Evolutionary conservation across 2,888 invertebrate species (phyloP).

Genomic region (Andrena bucephala): DNA sequence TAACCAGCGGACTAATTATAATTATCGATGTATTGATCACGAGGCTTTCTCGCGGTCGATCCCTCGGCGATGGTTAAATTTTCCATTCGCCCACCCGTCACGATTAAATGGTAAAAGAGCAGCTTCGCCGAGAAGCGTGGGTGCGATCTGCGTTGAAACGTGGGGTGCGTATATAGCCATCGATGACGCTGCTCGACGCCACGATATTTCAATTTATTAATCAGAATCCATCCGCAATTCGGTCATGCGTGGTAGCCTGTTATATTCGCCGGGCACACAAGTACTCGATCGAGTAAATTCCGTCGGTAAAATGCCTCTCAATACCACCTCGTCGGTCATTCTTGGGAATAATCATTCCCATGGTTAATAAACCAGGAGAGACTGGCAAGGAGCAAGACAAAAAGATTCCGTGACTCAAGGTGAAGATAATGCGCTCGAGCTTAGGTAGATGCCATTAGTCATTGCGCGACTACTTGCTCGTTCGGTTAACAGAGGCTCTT

Average conservation of each 20-base stretch:
- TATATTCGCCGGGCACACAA: not conserved
- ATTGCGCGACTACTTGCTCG: slow-evolving; percentile 29
- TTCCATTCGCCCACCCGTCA: slow-evolving; percentile 27
- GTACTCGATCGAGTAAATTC: not conserved
- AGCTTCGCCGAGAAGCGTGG: slow-evolving; percentile 2
- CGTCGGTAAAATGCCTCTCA: not conserved
- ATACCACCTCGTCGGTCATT: slow-evolving; percentile 8
- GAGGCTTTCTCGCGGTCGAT: slow-evolving; percentile 23
- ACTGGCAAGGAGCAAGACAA: slow-evolving; percentile 23
- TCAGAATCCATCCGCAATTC: not conserved
- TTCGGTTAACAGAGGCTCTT: not conserved
- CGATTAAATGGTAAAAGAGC: slow-evolving; percentile 10
- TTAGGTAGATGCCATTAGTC: slow-evolving; percentile 50
- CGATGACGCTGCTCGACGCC: not conserved
- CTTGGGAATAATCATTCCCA: slow-evolving; percentile 11
- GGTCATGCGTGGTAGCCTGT: not conserved
- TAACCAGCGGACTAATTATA: not conserved
- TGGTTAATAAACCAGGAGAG: not conserved
- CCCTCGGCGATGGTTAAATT: slow-evolving; percentile 8
- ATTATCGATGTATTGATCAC: not conserved
- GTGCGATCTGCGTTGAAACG: not conserved
- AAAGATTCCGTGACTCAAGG: slow-evolving; percentile 63
- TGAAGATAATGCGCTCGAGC: slow-evolving; percentile 53
- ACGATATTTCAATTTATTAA: slow-evolving; percentile 1
- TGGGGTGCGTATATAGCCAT: not conserved